Conservation (phyloP, 2,797 vertebrate species). For the Sebastes melanostomus region DNA sequence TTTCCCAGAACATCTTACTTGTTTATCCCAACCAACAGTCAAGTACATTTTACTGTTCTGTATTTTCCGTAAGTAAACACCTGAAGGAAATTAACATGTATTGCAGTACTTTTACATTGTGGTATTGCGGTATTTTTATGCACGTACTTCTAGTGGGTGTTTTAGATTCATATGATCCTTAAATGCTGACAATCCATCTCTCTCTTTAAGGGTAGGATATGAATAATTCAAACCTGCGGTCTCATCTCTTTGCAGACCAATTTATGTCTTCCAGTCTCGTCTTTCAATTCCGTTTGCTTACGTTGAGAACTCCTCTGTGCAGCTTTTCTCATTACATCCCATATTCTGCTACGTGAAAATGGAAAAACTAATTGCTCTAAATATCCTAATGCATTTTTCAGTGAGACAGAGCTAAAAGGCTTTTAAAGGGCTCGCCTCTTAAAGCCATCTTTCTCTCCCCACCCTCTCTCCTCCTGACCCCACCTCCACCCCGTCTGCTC, state of each 20-base stretch:
- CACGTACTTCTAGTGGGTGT: not conserved
- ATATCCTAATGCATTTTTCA: conserved; percentile 66
- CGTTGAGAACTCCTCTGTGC: conserved; percentile 4
- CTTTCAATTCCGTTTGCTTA: conserved; percentile 17
- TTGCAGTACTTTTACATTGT: not conserved
- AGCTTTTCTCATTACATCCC: conserved; percentile 30
- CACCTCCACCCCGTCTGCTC: not conserved
- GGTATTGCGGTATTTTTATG: not conserved
- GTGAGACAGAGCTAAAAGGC: conserved; percentile 50
- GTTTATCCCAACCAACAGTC: not conserved
- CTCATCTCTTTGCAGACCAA: conserved; percentile 12
- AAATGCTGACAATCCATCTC: conserved; percentile 38
- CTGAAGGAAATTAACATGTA: not conserved
- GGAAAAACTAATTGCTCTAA: conserved; percentile 52
- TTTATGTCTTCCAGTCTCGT: conserved; percentile 33
- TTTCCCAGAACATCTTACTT: not conserved
- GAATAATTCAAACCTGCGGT: conserved; percentile 55
- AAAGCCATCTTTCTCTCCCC: conserved; percentile 22
- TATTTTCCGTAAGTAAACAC: not conserved
- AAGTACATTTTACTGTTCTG: not conserved
- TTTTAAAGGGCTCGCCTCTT: conserved; percentile 50
- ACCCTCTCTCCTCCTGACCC: not conserved
- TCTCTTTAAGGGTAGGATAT: conserved; percentile 23
- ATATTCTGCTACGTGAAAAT: conserved; percentile 18
- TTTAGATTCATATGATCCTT: conserved; percentile 22